phyloP scores from a whole-genome alignment of 2,888 invertebrate genomes.

The Lepidochitona cinerea region DNA sequence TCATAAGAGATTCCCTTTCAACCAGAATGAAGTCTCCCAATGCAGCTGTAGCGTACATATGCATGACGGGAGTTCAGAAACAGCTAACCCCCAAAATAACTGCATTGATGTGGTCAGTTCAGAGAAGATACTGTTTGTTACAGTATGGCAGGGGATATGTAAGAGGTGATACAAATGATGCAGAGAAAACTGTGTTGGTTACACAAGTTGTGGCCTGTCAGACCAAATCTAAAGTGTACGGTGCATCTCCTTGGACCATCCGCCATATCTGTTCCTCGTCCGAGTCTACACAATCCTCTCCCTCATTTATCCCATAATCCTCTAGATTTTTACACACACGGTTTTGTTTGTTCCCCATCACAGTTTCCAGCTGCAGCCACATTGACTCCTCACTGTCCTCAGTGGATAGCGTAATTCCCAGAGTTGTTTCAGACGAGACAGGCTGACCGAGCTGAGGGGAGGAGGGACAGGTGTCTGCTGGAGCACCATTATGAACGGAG shows the following conservation, averaged over 20 bases:
- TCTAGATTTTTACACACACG: slow-evolving; percentile 41
- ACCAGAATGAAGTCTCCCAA: too few species aligned
- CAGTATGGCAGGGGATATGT: too few species aligned
- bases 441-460: not conserved
- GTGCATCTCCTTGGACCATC: slow-evolving; percentile 52
- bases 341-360: slow-evolving; percentile 43
- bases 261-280: slow-evolving; percentile 57
- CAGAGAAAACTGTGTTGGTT: too few species aligned
- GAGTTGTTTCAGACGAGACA: too few species aligned
- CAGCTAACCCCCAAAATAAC: too few species aligned
- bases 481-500: not conserved
- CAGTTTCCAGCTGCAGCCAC: slow-evolving; percentile 49
- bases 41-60: too few species aligned
- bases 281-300: slow-evolving; percentile 50
- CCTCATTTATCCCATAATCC: slow-evolving; percentile 54
- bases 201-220: slow-evolving; percentile 18
- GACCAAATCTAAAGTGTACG: slow-evolving; percentile 50
- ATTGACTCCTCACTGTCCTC: slow-evolving; percentile 12
- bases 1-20: too few species aligned
- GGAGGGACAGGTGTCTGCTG: not conserved
- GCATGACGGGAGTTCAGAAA: too few species aligned
- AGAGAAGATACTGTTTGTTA: too few species aligned
- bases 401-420: too few species aligned
- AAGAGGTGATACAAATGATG: too few species aligned
- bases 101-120: too few species aligned